These are phyloP conservation scores for Sycophila sp. DNA, from an alignment of 1,140 invertebrate genomes.

Conservation along the genomic window DNA sequence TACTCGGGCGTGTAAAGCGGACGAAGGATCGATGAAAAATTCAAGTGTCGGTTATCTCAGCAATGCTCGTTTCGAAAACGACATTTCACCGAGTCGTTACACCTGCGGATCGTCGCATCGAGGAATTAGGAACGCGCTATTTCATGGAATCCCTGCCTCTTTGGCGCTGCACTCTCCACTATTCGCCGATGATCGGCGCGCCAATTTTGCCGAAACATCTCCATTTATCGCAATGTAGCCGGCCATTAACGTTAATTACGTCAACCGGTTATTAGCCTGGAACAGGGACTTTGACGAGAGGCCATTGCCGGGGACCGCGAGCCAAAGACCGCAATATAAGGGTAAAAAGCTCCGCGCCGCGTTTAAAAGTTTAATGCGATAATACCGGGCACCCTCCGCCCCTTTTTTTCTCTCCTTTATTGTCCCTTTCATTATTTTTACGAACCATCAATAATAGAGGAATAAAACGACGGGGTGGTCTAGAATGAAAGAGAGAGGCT, in stretches of 20 bases:
- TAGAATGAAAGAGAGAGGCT: too few species aligned
- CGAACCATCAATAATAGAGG: conserved; percentile 2
- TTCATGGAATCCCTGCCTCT: conserved; percentile 2
- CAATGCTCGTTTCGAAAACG: too few species aligned
- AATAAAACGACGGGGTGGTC: conserved; percentile 1
- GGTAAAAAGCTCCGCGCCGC: background rate
- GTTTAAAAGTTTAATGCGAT: conserved; percentile 6
- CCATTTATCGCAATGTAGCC: background rate
- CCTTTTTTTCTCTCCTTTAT: background rate
- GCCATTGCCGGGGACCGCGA: background rate
- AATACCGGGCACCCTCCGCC: background rate
- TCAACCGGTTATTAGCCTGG: too few species aligned
- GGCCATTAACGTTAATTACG: conserved; percentile 12
- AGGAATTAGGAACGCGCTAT: background rate
- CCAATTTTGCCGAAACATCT: conserved; percentile 21
- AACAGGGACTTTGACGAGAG: too few species aligned
- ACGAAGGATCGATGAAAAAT: too few species aligned
- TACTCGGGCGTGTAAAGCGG: too few species aligned
- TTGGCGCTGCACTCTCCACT: background rate
- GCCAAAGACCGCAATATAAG: background rate
- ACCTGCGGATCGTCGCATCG: too few species aligned
- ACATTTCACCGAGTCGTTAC: too few species aligned
- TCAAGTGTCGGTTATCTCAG: too few species aligned
- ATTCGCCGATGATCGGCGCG: background rate
- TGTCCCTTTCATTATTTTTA: background rate